Evolutionary conservation across 2,797 vertebrate species (phyloP), one percentile per base, ranked within the genome.

Genomic region (Sebastes vulpes): DNA sequence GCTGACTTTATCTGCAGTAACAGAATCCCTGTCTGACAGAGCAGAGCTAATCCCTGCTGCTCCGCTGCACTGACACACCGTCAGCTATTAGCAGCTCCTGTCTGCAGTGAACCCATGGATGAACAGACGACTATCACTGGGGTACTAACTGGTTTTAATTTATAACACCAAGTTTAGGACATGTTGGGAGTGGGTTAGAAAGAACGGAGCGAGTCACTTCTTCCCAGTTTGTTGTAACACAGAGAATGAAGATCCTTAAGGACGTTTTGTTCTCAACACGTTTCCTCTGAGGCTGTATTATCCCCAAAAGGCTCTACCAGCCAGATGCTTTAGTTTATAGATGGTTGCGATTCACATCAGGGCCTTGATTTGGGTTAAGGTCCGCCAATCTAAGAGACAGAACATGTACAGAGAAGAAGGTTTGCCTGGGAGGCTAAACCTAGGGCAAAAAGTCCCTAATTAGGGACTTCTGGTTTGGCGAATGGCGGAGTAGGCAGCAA

Each of bases 1-100:
- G 8, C 71, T 38, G 60, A 66, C 79, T 69, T 80, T 58, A 67
- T 81, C 83, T 79, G 52, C 66, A 54, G 77, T 67, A 77, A 88
- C 0, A 64, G 20, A 69, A 70, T 75, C 77, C 48, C 16, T 7
- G 29, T 65, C 20, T 77, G 74, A 86, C 82, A 79, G 85, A 75
- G 35, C 1, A 32, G 38, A 32, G 54, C 63, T 77, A 67, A 86
- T 81, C 79, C 68, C 32, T 68, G 6, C 56, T 64, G 72, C 66
- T 71, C 38, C 57, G n/a, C 57, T 20, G 81, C 77, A 77, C 53
- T 60, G 5, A 70, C 28, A 52, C 56, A 50, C 29, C 28, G 79
- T 66, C 26, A 31, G 26, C 25, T 8, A 29, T n/a, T 4, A 69
- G 23, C 23, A 38, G 3, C 6, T 38, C 9, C 67, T 14, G 38